Evolutionary conservation across 2,113 vertebrate genomes (phyloP).

Genomic region (Mola mola): DNA sequence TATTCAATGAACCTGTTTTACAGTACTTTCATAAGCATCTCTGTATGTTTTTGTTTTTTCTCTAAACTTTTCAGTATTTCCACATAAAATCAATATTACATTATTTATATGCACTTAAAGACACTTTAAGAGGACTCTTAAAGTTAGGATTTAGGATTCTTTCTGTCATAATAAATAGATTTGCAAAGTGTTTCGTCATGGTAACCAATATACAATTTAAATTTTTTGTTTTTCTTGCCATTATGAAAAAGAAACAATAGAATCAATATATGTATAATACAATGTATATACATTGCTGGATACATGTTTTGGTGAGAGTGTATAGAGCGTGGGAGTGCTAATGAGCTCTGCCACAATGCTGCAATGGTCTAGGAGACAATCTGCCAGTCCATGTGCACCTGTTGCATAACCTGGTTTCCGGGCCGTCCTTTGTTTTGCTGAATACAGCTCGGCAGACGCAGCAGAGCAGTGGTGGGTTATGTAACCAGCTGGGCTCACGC

Average conservation of each 20-base stretch:
- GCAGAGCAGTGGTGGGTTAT: slow-evolving; percentile 72
- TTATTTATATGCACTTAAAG: too few species aligned
- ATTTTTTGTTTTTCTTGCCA: too few species aligned
- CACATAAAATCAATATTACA: too few species aligned
- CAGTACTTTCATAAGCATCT: too few species aligned
- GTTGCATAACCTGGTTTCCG: slow-evolving; percentile 80
- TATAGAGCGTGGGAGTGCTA: slow-evolving; percentile 58
- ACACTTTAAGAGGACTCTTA: not conserved
- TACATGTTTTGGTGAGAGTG: slow-evolving; percentile 59
- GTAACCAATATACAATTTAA: too few species aligned
- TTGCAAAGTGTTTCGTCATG: too few species aligned
- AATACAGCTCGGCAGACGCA: slow-evolving; percentile 59
- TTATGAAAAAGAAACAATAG: too few species aligned
- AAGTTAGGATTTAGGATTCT: not conserved
- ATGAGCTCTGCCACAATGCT: slow-evolving; percentile 42
- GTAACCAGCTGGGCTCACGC: slow-evolving; percentile 70
- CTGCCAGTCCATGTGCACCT: slow-evolving; percentile 81
- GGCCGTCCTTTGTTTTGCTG: slow-evolving; percentile 67
- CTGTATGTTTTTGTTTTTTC: too few species aligned
- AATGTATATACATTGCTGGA: slow-evolving; percentile 7
- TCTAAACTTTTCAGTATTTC: too few species aligned
- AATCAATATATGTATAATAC: not conserved
- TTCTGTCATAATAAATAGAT: not conserved
- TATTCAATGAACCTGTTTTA: too few species aligned
- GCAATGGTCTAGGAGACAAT: slow-evolving; percentile 62